Conservation (phyloP, 2,797 vertebrate genomes). For the Aeoliscus strigatus region DNA sequence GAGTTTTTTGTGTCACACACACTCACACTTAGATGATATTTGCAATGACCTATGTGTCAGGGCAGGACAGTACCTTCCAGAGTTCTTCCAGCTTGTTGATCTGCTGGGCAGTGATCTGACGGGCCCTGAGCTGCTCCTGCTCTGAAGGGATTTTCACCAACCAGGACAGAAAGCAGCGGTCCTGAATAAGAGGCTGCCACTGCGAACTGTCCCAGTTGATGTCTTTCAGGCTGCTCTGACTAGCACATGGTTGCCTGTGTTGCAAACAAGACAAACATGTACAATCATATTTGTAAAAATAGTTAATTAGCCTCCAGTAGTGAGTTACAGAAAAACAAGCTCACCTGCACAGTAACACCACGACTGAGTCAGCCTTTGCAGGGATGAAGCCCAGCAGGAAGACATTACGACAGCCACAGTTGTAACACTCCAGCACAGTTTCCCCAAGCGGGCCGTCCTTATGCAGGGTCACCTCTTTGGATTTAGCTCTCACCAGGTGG, state of each 20-base stretch:
- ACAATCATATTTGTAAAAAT: background rate
- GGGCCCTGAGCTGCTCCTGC: constrained; percentile 93
- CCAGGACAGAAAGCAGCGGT: constrained; percentile 97
- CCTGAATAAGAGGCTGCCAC: constrained; percentile 98
- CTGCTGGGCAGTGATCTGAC: constrained; percentile 97
- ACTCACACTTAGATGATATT: no score
- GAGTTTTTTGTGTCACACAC: no score
- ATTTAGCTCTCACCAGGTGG: constrained; percentile 96
- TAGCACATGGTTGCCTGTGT: constrained; percentile 93
- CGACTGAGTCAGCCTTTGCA: constrained; percentile 91
- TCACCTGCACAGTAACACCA: constrained; percentile 94
- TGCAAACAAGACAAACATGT: background rate
- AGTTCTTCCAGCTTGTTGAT: constrained; percentile 98
- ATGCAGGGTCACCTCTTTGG: constrained; percentile 97
- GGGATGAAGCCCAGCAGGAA: constrained; percentile 96
- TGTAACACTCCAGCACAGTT: constrained; percentile 93
- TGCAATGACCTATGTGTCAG: no score
- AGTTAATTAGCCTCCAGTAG: background rate
- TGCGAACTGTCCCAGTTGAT: constrained; percentile 99
- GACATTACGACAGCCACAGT: constrained; percentile 92
- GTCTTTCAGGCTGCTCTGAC: constrained; percentile 98
- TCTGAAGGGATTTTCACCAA: constrained; percentile 98
- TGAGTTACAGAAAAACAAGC: constrained; percentile 12
- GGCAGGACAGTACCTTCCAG: constrained; percentile 90
- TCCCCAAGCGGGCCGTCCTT: constrained; percentile 93